Percentiles rank a stretch among this genome's conserved stretches.
phyloP scores from a whole-genome alignment of 1,140 invertebrate genomes.

The Contarinia nasturtii region DNA sequence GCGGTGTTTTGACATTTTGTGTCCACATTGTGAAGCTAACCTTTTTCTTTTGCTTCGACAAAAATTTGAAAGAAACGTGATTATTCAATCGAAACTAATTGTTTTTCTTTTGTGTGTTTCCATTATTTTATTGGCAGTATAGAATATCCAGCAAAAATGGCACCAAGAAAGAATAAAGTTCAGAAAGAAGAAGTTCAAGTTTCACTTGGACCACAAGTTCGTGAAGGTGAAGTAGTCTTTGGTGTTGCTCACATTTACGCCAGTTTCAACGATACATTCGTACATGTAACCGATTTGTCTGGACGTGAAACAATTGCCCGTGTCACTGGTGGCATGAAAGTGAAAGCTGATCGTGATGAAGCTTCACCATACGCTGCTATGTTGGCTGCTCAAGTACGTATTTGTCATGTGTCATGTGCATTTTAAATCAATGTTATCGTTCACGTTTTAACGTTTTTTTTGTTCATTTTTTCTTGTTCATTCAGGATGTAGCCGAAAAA shows the following conservation, averaged over 20 bases:
- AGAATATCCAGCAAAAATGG: slow-evolving; percentile 42
- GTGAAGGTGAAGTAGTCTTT: slow-evolving; percentile 94
- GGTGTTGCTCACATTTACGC: slow-evolving; percentile 99
- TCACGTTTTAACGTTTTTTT: neutral
- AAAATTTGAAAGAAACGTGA: neutral
- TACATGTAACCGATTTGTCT: slow-evolving; percentile 97
- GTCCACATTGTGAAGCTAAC: neutral
- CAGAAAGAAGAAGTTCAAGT: slow-evolving; percentile 94
- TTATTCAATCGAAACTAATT: neutral
- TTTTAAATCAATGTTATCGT: neutral
- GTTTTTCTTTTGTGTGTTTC: neutral
- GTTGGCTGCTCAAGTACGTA: slow-evolving; percentile 90
- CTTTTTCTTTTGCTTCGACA: neutral
- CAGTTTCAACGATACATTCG: slow-evolving; percentile 99
- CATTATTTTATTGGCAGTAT: neutral
- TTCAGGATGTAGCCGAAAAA: slow-evolving; percentile 98
- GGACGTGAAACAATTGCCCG: slow-evolving; percentile 97
- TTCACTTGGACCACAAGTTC: slow-evolving; percentile 87
- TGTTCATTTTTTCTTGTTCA: slow-evolving; percentile 12
- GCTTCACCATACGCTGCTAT: slow-evolving; percentile 99
- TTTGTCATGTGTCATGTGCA: too few relatives aligned
- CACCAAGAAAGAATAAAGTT: slow-evolving; percentile 91
- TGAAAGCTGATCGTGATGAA: slow-evolving; percentile 99
- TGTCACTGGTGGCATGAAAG: slow-evolving; percentile 99
- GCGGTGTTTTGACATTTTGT: neutral